Conservation (phyloP, 2,113 vertebrate species). For the Probosciger aterrimus region DNA sequence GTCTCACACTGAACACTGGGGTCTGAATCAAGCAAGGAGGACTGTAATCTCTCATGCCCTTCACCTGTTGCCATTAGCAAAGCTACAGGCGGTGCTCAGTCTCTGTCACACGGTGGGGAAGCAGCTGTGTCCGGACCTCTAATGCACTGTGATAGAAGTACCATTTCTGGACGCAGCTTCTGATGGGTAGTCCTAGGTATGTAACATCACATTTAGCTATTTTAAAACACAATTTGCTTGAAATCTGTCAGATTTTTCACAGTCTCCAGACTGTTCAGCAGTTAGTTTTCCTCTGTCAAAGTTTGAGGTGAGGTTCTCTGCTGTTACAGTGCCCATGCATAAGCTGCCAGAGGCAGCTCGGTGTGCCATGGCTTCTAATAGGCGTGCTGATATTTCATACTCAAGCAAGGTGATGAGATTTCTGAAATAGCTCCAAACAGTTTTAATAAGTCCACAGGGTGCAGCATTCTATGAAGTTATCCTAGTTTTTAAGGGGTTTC, state of each 20-base stretch:
- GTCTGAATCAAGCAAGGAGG: not conserved
- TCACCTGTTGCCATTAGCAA: not conserved
- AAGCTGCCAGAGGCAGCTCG: not conserved
- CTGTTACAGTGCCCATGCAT: not conserved
- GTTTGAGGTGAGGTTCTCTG: not conserved
- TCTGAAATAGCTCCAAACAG: not conserved
- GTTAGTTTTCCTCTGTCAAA: not conserved
- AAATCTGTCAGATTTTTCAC: not conserved
- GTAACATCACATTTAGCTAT: not conserved
- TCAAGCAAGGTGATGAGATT: not conserved
- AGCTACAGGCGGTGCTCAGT: rapidly evolving
- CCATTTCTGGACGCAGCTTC: not conserved
- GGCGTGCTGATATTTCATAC: not conserved
- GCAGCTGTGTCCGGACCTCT: not conserved
- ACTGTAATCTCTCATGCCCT: not conserved
- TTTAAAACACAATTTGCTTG: not conserved
- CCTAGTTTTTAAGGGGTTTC: not conserved
- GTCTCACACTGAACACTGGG: not conserved
- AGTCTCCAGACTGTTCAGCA: not conserved
- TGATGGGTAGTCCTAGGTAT: not conserved
- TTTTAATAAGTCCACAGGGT: not conserved
- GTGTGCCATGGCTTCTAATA: not conserved
- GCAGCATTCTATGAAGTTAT: not conserved
- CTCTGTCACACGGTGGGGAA: rapidly evolving
- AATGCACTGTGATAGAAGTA: not conserved